Conservation (phyloP, 2,113 vertebrate genomes). For the Ochotona curzoniae region DNA sequence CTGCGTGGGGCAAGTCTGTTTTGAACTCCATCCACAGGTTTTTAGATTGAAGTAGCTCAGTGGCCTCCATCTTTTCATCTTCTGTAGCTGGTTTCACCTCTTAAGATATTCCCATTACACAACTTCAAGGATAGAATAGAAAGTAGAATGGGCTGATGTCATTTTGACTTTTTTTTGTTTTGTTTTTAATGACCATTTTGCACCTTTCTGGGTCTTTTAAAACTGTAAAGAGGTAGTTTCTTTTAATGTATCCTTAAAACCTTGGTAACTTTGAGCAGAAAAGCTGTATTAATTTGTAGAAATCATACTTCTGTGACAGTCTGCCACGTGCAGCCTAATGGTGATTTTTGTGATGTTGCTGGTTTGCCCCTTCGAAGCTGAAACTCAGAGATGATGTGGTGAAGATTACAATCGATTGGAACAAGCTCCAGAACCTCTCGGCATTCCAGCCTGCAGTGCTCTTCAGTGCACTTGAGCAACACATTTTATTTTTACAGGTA, state of each 20-base stretch:
- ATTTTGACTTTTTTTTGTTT: background rate
- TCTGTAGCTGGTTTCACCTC: slow-evolving; percentile 4
- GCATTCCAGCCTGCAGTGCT: slow-evolving; percentile 87
- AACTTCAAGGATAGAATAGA: slow-evolving; percentile 26
- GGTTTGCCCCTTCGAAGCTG: slow-evolving; percentile 88
- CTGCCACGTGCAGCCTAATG: slow-evolving; percentile 65
- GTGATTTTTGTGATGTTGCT: slow-evolving; percentile 80
- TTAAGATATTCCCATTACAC: slow-evolving; percentile 50
- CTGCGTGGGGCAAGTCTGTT: slow-evolving; percentile 26
- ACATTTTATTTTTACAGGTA: slow-evolving; percentile 95
- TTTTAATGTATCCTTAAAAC: slow-evolving; percentile 64
- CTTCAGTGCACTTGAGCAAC: slow-evolving; percentile 90
- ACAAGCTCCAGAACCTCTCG: slow-evolving; percentile 86
- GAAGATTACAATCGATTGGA: slow-evolving; percentile 90
- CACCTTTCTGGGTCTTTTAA: slow-evolving; percentile 50
- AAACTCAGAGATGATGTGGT: slow-evolving; percentile 91
- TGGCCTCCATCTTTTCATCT: slow-evolving; percentile 46
- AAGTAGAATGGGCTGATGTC: slow-evolving; percentile 18
- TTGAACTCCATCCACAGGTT: slow-evolving; percentile 40
- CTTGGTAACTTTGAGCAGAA: slow-evolving; percentile 53
- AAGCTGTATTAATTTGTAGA: slow-evolving; percentile 59
- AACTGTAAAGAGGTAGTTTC: slow-evolving; percentile 51
- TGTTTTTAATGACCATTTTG: slow-evolving; percentile 27
- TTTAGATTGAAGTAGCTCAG: slow-evolving; percentile 54
- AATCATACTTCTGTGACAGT: slow-evolving; percentile 71